Evolutionary conservation across 1,140 invertebrate genomes (phyloP).

Genomic region (Leptestheria dahalacensis): DNA sequence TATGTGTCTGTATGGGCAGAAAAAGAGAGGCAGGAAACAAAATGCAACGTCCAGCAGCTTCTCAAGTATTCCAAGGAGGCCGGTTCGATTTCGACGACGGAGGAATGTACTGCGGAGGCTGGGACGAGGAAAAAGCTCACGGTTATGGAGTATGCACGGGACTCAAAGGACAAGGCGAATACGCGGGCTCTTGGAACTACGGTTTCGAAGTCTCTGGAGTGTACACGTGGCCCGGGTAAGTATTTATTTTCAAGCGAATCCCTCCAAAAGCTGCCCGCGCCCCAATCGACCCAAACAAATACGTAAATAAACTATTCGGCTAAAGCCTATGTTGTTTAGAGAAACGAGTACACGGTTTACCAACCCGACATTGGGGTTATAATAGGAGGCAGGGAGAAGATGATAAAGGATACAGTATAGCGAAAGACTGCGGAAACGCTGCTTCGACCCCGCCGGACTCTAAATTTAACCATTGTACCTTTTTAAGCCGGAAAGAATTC

Average conservation of each 20-base stretch:
- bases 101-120: slow-evolving; percentile 96
- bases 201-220: slow-evolving; percentile 98
- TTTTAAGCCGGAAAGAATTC: too few relatives aligned
- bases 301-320: background rate
- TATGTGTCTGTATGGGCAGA: too few relatives aligned
- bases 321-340: background rate
- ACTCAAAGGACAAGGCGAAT: slow-evolving; percentile 93
- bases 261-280: too few relatives aligned
- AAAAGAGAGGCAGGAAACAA: too few relatives aligned
- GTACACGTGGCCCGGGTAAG: slow-evolving; percentile 95
- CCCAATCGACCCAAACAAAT: background rate
- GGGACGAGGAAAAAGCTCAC: slow-evolving; percentile 96
- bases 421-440: too few relatives aligned
- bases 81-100: slow-evolving; percentile 99
- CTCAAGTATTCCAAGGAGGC: slow-evolving; percentile 62
- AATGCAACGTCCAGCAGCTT: slow-evolving; percentile 11
- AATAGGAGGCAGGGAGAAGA: too few relatives aligned
- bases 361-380: too few relatives aligned
- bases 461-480: too few relatives aligned
- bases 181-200: slow-evolving; percentile 95
- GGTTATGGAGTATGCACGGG: slow-evolving; percentile 92
- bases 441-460: too few relatives aligned
- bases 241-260: background rate
- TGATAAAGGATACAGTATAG: too few relatives aligned
- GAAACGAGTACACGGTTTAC: too few relatives aligned